phyloP scores from a whole-genome alignment of 2,888 invertebrate genomes.

The Furcula furcula region DNA sequence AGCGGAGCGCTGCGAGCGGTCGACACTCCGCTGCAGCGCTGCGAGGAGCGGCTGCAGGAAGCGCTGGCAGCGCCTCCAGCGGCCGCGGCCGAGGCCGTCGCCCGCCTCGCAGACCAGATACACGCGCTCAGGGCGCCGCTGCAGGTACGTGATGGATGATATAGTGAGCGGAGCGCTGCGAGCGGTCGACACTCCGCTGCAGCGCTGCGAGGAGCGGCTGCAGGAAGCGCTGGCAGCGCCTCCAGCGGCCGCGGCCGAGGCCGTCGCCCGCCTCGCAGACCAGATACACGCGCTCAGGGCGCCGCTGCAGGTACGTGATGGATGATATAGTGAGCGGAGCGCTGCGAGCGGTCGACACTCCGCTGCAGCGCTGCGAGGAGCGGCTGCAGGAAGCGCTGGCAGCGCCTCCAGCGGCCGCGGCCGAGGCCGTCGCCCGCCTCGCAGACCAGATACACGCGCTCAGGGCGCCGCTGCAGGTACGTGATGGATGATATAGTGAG shows the following conservation, averaged over 20 bases:
- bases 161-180: slow-evolving; percentile 93
- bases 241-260: slow-evolving; percentile 88
- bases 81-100: slow-evolving; percentile 94
- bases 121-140: slow-evolving; percentile 88
- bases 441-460: slow-evolving; percentile 91
- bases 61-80: slow-evolving; percentile 83
- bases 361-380: slow-evolving; percentile 94
- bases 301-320: slow-evolving; percentile 81
- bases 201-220: slow-evolving; percentile 92
- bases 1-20: slow-evolving; percentile 91
- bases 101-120: slow-evolving; percentile 91
- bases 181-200: slow-evolving; percentile 91
- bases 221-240: slow-evolving; percentile 82
- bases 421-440: slow-evolving; percentile 92
- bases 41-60: slow-evolving; percentile 88
- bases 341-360: slow-evolving; percentile 91
- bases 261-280: slow-evolving; percentile 91
- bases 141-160: slow-evolving; percentile 80
- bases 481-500: too few species aligned
- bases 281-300: slow-evolving; percentile 90
- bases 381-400: slow-evolving; percentile 81
- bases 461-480: slow-evolving; percentile 85
- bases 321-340: slow-evolving; percentile 92
- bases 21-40: slow-evolving; percentile 91
- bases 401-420: slow-evolving; percentile 86